Percentiles rank a stretch among this genome's conserved stretches.
Conservation (phyloP, 2,888 invertebrate species). For the Chloroclysta siterata region DNA sequence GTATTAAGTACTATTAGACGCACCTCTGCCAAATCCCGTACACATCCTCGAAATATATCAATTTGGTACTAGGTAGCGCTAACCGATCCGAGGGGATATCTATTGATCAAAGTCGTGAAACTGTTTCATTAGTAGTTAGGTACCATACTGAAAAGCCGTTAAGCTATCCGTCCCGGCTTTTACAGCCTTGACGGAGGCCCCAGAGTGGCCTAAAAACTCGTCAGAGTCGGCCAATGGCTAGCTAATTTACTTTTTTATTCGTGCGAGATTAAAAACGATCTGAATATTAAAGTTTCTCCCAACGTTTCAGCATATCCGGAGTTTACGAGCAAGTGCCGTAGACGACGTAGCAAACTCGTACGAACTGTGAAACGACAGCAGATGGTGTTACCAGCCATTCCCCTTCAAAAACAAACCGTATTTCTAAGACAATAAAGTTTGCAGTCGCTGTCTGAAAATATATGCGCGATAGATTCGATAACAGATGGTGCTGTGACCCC, state of each 20-base stretch:
- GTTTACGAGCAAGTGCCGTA: conserved; percentile 12
- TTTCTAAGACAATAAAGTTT: not conserved
- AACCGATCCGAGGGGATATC: too few relatives aligned
- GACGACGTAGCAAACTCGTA: conserved; percentile 17
- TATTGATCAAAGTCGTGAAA: too few relatives aligned
- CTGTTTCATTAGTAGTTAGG: too few relatives aligned
- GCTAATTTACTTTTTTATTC: not conserved
- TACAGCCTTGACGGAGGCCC: too few relatives aligned
- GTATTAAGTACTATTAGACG: too few relatives aligned
- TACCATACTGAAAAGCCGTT: too few relatives aligned
- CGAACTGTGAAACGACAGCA: conserved; percentile 19
- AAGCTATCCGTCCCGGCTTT: too few relatives aligned
- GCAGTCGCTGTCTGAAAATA: not conserved
- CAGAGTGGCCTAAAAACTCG: too few relatives aligned
- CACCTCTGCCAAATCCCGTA: too few relatives aligned
- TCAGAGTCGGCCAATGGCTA: too few relatives aligned
- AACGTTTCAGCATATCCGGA: conserved; percentile 9
- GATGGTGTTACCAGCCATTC: conserved; percentile 11
- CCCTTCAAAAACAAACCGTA: conserved; percentile 2
- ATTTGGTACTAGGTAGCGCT: too few relatives aligned
- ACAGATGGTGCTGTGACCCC: conserved; percentile 1
- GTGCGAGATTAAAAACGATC: conserved; percentile 1
- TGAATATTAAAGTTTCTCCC: conserved; percentile 4
- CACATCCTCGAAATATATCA: too few relatives aligned
- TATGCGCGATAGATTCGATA: conserved; percentile 1